phyloP scores from a whole-genome alignment of 2,888 invertebrate genomes.

The Arctia plantaginis region DNA sequence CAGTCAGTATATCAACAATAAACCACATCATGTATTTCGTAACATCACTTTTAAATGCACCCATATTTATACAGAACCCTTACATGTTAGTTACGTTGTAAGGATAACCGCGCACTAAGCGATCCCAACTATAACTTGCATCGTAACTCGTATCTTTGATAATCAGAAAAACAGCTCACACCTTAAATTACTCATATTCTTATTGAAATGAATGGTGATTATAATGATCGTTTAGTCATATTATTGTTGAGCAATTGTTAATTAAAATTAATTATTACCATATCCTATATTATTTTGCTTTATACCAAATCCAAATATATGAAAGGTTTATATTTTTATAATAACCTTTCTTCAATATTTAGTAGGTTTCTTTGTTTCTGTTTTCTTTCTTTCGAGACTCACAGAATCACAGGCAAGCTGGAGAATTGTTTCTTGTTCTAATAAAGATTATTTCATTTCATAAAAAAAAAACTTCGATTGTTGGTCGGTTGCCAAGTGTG shows the following conservation, averaged over 20 bases:
- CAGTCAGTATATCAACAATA: slow-evolving; percentile 37
- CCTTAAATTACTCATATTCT: background rate
- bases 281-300: too few relatives aligned
- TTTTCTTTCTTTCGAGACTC: background rate
- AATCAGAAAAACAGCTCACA: background rate
- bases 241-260: background rate
- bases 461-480: too few relatives aligned
- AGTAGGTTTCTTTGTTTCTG: background rate
- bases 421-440: too few relatives aligned
- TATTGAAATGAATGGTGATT: background rate
- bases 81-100: slow-evolving; percentile 37
- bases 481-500: background rate
- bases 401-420: too few relatives aligned
- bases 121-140: background rate
- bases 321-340: background rate
- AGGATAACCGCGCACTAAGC: slow-evolving; percentile 7
- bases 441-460: background rate
- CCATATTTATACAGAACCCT: slow-evolving; percentile 49
- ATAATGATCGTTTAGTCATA: background rate
- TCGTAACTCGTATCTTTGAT: background rate
- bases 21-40: slow-evolving; percentile 28
- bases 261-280: too few relatives aligned
- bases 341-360: background rate
- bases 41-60: slow-evolving; percentile 36
- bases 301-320: background rate